Base-by-base conservation (phyloP, 2,113 vertebrate species). In the Eclectus roratus region DNA sequence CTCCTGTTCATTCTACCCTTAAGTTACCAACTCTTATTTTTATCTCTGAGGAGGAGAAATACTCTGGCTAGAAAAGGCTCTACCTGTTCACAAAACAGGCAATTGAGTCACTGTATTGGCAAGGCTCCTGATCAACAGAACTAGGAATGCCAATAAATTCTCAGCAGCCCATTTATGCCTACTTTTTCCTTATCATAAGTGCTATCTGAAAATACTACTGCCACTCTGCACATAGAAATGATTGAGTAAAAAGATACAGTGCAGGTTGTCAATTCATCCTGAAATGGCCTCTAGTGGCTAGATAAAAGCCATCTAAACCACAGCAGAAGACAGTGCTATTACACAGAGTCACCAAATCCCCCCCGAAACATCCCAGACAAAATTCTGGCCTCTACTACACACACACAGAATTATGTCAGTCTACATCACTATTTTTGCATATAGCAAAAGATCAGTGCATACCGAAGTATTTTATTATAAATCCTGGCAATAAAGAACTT, bases 161-260 rank as follows among this genome's bases (percentile, higher is more conserved):
- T 88, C 95, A 91, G 92, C 85, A 93, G 91, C 82, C 91, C 91
- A 73, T 96, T 97, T 87, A 80, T 93, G 92, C 93, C 93, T 69
- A 11, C 82, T 87, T 94, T 94, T 92, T 74, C 92, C 88, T 97
- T 97, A 97, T 96, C 94, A 28, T 89, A 96, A 97, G 88, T 82
- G 93, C 90, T 95, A 49, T 49, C 89, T 93, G 94, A 96, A 97
- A 97, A 97, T 91, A 94, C 85, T 81, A 39, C 93, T 80, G 93
- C 78, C 83, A 88, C 85, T 95, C 76, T 50, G 77, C 88, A 85
- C 88, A 88, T 56, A 89, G 88, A 95, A 91, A 85, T 88, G 94
- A 97, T 80, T 88, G 83, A 97, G 82, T 79, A 85, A 89, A 94
- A 89, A 94, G 93, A 96, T 78, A 94, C 60, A 77, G 76, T 56